These are phyloP conservation scores for Polypedilum pembai DNA, from an alignment of 1,140 invertebrate genomes.

Conservation along the genomic window DNA sequence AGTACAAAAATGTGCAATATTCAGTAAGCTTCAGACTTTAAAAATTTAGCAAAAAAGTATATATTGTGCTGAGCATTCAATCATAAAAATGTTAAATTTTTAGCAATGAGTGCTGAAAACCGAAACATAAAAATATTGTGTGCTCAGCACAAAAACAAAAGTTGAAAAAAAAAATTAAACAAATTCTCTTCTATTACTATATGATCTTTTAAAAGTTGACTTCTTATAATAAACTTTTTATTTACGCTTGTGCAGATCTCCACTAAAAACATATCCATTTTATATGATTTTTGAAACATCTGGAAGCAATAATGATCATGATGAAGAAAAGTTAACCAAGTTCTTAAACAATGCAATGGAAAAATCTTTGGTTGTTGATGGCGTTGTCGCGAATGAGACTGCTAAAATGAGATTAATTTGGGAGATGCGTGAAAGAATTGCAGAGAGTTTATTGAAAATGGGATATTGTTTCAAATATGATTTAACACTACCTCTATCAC, in stretches of 20 bases:
- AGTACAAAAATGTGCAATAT: constrained; percentile 56
- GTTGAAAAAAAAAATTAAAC: too few species aligned
- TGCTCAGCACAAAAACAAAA: too few species aligned
- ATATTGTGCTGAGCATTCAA: too few species aligned
- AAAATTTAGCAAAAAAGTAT: too few species aligned
- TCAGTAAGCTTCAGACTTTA: constrained; percentile 41
- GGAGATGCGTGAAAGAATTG: constrained; percentile 76
- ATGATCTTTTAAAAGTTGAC: too few species aligned
- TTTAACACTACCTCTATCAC: constrained; percentile 74
- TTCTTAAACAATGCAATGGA: constrained; percentile 72
- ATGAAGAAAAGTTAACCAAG: constrained; percentile 74
- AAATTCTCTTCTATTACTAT: too few species aligned
- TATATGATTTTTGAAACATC: constrained; percentile 89
- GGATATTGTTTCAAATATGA: constrained; percentile 97
- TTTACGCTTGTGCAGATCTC: constrained; percentile 45
- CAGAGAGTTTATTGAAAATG: constrained; percentile 67
- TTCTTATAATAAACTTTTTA: constrained; percentile 32
- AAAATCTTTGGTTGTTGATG: constrained; percentile 66
- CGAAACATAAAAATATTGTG: too few species aligned
- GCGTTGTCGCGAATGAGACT: constrained; percentile 72
- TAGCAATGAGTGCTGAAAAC: too few species aligned
- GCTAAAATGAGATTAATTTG: constrained; percentile 70
- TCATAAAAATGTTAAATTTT: too few species aligned
- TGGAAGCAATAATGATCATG: constrained; percentile 72
- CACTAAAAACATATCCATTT: constrained; percentile 64